Evolutionary conservation across 2,888 invertebrate genomes (phyloP).

Genomic region (Sinelater perroti): DNA sequence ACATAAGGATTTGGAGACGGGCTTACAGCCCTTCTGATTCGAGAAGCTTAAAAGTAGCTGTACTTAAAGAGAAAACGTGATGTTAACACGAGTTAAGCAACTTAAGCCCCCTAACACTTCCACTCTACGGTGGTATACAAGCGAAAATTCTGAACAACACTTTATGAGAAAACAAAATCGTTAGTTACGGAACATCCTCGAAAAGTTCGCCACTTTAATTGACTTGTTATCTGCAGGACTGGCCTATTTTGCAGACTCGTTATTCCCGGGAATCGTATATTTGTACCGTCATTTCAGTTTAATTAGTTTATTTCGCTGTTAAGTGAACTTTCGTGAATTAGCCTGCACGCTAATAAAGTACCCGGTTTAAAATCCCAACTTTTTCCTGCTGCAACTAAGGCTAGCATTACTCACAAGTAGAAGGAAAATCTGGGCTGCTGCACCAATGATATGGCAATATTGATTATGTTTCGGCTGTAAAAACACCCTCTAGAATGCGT

Average conservation of each 20-base stretch:
- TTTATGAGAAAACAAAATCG: constrained; percentile 4
- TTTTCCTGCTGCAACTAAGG: too few species aligned
- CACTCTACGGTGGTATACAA: too few species aligned
- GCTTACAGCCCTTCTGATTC: constrained; percentile 1
- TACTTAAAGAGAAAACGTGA: neutral
- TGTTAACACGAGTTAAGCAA: neutral
- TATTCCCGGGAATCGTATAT: constrained; percentile 19
- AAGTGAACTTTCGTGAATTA: constrained; percentile 4
- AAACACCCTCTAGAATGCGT: too few species aligned
- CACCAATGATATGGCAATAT: too few species aligned
- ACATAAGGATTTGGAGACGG: constrained; percentile 2
- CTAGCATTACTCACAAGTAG: too few species aligned
- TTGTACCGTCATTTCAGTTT: constrained; percentile 15
- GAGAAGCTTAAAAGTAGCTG: neutral
- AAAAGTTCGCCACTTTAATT: constrained; percentile 13
- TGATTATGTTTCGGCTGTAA: too few species aligned
- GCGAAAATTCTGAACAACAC: too few species aligned
- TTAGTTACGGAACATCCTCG: neutral
- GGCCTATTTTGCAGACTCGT: constrained; percentile 12
- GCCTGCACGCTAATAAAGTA: too few species aligned
- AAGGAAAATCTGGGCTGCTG: too few species aligned
- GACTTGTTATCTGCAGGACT: constrained; percentile 16
- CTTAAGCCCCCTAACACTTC: too few species aligned
- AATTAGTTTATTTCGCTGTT: constrained; percentile 14
- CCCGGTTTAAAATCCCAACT: too few species aligned